Evolutionary conservation across 1,140 invertebrate species (phyloP).

Genomic region (Zaprionus kolodkinae): DNA sequence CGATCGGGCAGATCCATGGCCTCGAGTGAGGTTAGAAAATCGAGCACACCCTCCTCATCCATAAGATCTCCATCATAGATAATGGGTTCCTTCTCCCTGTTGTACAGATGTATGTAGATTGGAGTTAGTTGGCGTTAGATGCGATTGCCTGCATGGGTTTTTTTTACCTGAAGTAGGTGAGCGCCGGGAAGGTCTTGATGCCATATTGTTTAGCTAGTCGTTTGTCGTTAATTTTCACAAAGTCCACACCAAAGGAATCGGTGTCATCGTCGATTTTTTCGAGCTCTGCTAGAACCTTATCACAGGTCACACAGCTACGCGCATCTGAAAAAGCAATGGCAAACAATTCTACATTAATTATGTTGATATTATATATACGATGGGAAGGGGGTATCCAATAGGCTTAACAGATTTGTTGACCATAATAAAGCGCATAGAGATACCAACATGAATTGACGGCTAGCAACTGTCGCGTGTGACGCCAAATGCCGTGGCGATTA

Average conservation of each 20-base stretch:
- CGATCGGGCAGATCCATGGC: conserved; percentile 97
- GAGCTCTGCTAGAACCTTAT: conserved; percentile 94
- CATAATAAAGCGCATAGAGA: conserved; percentile 50
- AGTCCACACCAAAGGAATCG: conserved; percentile 96
- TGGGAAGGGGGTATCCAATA: neutral
- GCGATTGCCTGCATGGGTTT: no score
- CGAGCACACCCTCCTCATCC: conserved; percentile 96
- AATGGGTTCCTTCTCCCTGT: conserved; percentile 94
- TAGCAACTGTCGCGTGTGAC: conserved; percentile 74
- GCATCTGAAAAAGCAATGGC: conserved; percentile 87
- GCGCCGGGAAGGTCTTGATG: conserved; percentile 96
- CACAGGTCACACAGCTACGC: conserved; percentile 95
- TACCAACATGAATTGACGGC: conserved; percentile 73
- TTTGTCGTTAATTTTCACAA: conserved; percentile 98
- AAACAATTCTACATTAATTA: conserved; percentile 14
- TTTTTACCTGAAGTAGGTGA: conserved; percentile 93
- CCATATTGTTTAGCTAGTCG: conserved; percentile 97
- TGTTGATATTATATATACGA: conserved; percentile 4
- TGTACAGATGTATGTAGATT: neutral
- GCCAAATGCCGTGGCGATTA: conserved; percentile 72
- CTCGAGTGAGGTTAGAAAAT: conserved; percentile 96
- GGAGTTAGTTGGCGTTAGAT: no score
- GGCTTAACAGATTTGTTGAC: conserved; percentile 4
- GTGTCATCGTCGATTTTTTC: conserved; percentile 98
- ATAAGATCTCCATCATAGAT: conserved; percentile 97